A percentile compares a stretch with the other conserved stretches of the same genome.
These are phyloP conservation scores for Xylota segnis DNA, from an alignment of 2,888 invertebrate species.

Conservation along the genomic window DNA sequence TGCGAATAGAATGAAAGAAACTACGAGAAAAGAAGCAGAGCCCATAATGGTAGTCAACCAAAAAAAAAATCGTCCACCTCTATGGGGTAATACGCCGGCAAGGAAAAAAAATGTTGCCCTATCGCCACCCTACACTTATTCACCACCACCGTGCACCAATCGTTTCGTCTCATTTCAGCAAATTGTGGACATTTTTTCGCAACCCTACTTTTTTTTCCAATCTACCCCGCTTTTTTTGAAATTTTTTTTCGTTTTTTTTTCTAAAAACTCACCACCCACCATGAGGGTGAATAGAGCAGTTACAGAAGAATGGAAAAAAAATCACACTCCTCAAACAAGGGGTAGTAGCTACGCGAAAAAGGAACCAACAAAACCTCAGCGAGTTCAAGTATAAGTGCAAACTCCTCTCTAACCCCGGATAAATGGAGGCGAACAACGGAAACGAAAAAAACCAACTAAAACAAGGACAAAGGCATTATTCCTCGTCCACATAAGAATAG, in stretches of 20 bases:
- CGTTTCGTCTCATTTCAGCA: constrained; percentile 75
- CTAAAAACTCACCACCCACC: constrained; percentile 52
- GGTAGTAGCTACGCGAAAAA: constrained; percentile 43
- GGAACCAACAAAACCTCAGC: constrained; percentile 52
- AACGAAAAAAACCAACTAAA: constrained; percentile 47
- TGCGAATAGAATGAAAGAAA: constrained; percentile 57
- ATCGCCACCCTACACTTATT: constrained; percentile 29
- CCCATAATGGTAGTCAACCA: constrained; percentile 45
- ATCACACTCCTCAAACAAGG: constrained; percentile 47
- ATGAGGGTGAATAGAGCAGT: constrained; percentile 33
- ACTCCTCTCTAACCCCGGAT: constrained; percentile 69
- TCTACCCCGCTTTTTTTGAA: constrained; percentile 54
- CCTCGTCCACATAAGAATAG: constrained; percentile 65
- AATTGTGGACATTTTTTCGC: constrained; percentile 62
- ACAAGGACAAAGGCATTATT: constrained; percentile 75
- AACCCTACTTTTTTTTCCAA: constrained; percentile 44
- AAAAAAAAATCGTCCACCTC: constrained; percentile 23
- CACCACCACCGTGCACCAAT: constrained; percentile 59
- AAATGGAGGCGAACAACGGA: constrained; percentile 56
- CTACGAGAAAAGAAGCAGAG: constrained; percentile 53
- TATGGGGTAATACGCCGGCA: not conserved
- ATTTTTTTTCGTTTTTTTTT: constrained; percentile 17
- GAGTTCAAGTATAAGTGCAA: constrained; percentile 77
- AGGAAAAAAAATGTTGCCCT: constrained; percentile 13
- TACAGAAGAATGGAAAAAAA: constrained; percentile 46